phyloP scores from a whole-genome alignment of 2,888 invertebrate species.

The Cerceris rybyensis region DNA sequence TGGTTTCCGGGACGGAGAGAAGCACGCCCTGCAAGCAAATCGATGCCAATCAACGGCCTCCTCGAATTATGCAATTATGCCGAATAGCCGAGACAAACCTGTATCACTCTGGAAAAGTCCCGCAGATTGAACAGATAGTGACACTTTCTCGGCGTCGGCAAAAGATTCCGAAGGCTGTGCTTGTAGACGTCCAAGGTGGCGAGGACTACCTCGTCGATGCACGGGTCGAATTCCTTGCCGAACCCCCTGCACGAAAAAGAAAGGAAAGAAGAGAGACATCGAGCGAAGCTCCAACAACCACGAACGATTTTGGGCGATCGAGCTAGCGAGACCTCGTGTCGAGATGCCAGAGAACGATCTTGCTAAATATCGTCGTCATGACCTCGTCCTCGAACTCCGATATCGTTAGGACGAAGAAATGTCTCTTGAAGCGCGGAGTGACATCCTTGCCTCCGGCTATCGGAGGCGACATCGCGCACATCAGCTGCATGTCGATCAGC shows the following conservation, averaged over 20 bases:
- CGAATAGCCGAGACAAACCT: slow-evolving; percentile 82
- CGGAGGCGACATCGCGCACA: slow-evolving; percentile 93
- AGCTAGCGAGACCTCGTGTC: slow-evolving; percentile 88
- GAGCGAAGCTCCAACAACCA: background rate
- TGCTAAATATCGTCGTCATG: slow-evolving; percentile 92
- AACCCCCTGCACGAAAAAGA: slow-evolving; percentile 85
- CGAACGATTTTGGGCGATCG: too few species aligned
- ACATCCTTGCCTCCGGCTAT: slow-evolving; percentile 92
- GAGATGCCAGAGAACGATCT: slow-evolving; percentile 97
- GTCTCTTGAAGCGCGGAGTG: slow-evolving; percentile 92
- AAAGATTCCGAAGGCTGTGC: slow-evolving; percentile 89
- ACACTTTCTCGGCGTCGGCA: slow-evolving; percentile 96
- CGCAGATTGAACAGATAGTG: slow-evolving; percentile 97
- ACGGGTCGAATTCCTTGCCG: slow-evolving; percentile 96
- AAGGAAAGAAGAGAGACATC: background rate
- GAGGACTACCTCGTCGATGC: slow-evolving; percentile 92
- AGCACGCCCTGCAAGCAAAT: slow-evolving; percentile 88
- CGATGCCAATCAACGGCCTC: background rate
- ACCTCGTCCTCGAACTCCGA: slow-evolving; percentile 95
- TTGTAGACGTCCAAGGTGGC: slow-evolving; percentile 95
- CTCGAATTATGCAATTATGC: background rate
- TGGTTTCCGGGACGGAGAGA: slow-evolving; percentile 95
- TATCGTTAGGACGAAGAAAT: slow-evolving; percentile 92
- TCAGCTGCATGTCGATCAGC: slow-evolving; percentile 88
- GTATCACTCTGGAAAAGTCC: slow-evolving; percentile 96